Conservation (phyloP, 2,113 vertebrate species). For the Tringa solitaria region DNA sequence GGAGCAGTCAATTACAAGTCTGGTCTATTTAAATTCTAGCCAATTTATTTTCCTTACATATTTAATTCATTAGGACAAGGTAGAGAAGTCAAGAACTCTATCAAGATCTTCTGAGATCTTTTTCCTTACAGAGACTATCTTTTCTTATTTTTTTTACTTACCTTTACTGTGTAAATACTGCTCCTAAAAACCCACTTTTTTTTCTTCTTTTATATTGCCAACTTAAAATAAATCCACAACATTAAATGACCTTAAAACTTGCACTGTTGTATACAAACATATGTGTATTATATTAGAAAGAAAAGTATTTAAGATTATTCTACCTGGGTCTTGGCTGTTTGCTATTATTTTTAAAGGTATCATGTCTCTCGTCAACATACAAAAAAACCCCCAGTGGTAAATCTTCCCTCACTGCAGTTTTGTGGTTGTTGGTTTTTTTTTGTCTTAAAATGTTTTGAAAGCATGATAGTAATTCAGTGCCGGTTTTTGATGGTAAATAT, state of each 20-base stretch:
- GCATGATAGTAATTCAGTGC: not conserved
- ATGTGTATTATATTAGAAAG: not conserved
- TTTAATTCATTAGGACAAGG: not conserved
- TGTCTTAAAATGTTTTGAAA: not conserved
- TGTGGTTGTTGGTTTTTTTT: not conserved
- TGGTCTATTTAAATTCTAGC: conserved; percentile 13
- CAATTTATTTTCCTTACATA: not conserved
- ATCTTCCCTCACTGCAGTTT: not conserved
- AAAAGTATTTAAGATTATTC: not conserved
- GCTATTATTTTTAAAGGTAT: not conserved
- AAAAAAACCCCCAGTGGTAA: not conserved
- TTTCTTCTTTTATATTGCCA: not conserved
- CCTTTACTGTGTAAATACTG: not conserved
- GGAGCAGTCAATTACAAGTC: not conserved
- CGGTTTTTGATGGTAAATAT: not conserved
- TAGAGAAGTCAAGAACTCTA: not conserved
- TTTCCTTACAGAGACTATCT: not conserved
- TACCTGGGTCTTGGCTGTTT: not conserved
- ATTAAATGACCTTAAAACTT: not conserved
- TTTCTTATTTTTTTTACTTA: not conserved
- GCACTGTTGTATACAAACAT: not conserved
- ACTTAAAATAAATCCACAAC: not conserved
- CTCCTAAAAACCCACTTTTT: not conserved
- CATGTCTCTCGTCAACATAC: not conserved
- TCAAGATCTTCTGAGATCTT: not conserved